Evolutionary conservation across 2,888 invertebrate genomes (phyloP), one percentile per base, ranked within the genome.

Genomic region (Leptothorax acervorum): DNA sequence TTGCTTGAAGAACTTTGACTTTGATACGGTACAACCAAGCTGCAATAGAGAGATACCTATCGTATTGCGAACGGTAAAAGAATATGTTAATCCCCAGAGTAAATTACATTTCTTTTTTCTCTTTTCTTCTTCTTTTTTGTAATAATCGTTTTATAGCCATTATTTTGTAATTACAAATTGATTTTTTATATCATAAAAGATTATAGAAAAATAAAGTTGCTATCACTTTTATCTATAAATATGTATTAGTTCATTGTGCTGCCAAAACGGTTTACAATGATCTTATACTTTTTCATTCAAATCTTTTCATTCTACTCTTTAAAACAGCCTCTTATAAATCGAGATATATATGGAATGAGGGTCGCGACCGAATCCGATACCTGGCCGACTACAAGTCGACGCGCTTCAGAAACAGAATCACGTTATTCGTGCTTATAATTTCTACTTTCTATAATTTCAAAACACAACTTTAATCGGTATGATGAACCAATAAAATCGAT

Each of bases 341-440:
- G 60, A 31, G 60, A 60, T 60, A 31, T 15, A 60, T 60, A 31
- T 60, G 55, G 55, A 55, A 31, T 4, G 60, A 60, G 60, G 60
- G 15, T 60, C 60, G 6, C 60, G 60, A 31, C 31, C 31, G 31
- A 60, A 60, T 31, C 31, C 15, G 60, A 3, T 60, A 60, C 31
- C 60, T 55, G 55, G 55, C 23, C 8, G 53, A 53, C 53, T 31
- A 31, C 11, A 60, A 60, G 6, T 60, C 60, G 31, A 60, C 6
- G 1, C 28, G 2, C 31, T 31, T 60, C 1, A 11, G 9, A 55
- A 11, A 12, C 23, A 11, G 11, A 28, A 28, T 12, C 55, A 23
- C 11, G 23, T 55, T 9, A 2, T 3, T 9, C 23, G n/a, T 55
- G 53, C 55, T 9, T 55, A 55, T 23, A 12, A 23, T 55, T 31